Evolutionary conservation across 1,140 invertebrate species (phyloP).

Genomic region (Rhynchophorus ferrugineus): DNA sequence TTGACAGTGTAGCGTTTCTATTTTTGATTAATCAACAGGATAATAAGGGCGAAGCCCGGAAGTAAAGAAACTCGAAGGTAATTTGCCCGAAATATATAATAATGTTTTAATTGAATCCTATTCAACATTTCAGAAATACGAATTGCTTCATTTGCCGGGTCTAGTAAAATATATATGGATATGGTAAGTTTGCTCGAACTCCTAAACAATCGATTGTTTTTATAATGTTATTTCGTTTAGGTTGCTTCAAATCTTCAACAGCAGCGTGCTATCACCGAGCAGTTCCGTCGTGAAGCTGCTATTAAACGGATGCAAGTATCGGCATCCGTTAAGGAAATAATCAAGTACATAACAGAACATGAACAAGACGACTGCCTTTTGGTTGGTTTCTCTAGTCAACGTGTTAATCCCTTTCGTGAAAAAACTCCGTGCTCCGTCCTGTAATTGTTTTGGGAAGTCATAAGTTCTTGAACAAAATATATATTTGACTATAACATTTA

Average conservation of each 20-base stretch:
- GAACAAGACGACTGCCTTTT: slow-evolving; percentile 92
- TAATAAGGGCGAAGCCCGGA: background rate
- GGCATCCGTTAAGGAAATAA: slow-evolving; percentile 86
- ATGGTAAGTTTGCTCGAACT: background rate
- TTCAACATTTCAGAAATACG: no score
- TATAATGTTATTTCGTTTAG: no score
- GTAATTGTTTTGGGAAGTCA: slow-evolving; percentile 38
- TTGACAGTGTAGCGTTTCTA: no score
- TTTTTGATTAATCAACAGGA: background rate
- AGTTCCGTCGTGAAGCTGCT: slow-evolving; percentile 83
- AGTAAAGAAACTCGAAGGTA: background rate
- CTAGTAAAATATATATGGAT: slow-evolving; percentile 6
- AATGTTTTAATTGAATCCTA: background rate
- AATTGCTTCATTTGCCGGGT: background rate
- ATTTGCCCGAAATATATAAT: background rate
- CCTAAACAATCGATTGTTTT: no score
- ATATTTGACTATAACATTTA: background rate
- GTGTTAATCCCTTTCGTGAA: slow-evolving; percentile 95
- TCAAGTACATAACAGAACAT: slow-evolving; percentile 87
- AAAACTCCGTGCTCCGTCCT: slow-evolving; percentile 86
- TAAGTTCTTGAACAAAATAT: background rate
- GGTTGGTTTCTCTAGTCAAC: slow-evolving; percentile 90
- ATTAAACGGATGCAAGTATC: slow-evolving; percentile 81
- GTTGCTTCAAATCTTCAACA: slow-evolving; percentile 85
- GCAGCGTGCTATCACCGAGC: slow-evolving; percentile 87